Conservation (phyloP, 1,140 invertebrate genomes). For the Bemisia tabaci region DNA sequence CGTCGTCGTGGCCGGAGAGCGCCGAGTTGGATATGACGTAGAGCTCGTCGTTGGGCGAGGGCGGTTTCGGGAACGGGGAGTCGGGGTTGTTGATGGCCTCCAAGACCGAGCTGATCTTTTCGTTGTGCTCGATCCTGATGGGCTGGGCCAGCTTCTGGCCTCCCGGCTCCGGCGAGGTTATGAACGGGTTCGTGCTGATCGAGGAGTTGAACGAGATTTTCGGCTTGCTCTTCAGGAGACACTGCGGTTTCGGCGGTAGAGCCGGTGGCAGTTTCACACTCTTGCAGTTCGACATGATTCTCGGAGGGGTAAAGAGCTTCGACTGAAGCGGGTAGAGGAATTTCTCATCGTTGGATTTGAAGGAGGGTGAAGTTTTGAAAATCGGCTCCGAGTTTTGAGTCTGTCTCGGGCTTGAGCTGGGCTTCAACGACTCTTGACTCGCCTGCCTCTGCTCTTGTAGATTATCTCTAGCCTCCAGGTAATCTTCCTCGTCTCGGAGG, state of each 20-base stretch:
- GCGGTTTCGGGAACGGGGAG: background rate
- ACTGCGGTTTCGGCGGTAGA: constrained; percentile 46
- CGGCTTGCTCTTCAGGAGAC: constrained; percentile 4
- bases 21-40: constrained; percentile 24
- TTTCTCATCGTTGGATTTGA: background rate
- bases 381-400: background rate
- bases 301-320: background rate
- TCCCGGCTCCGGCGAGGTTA: background rate
- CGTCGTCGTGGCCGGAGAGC: constrained; percentile 15
- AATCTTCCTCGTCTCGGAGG: constrained; percentile 38
- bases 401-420: background rate
- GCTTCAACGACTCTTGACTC: background rate
- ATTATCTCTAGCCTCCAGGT: constrained; percentile 16
- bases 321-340: background rate
- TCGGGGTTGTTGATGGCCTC: background rate
- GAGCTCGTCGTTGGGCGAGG: constrained; percentile 17
- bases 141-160: background rate
- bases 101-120: background rate
- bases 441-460: background rate
- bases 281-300: background rate
- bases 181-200: background rate
- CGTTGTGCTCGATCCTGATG: background rate
- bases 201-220: background rate
- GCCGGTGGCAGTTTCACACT: constrained; percentile 37
- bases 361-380: background rate